Conservation (phyloP, 2,888 invertebrate genomes). For the Autographa pulchrina region DNA sequence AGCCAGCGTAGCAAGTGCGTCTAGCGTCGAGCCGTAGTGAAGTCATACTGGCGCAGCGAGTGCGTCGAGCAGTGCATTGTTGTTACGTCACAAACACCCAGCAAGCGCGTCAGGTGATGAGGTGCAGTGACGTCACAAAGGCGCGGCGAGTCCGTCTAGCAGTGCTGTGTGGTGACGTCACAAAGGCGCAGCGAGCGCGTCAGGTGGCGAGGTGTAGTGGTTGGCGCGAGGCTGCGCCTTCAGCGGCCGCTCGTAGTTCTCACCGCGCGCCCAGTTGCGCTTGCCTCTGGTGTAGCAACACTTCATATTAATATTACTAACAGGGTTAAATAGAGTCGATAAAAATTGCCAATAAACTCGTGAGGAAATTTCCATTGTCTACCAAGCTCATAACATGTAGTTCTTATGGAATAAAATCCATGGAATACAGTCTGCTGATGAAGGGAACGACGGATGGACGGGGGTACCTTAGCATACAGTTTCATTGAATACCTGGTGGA, state of each 20-base stretch:
- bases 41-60: conserved; percentile 41
- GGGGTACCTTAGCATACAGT: too few relatives aligned
- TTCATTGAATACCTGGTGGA: too few relatives aligned
- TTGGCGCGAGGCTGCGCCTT: conserved; percentile 69
- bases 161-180: conserved; percentile 68
- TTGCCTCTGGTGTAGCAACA: conserved; percentile 68
- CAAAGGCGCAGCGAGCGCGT: conserved; percentile 49
- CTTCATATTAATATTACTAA: not conserved
- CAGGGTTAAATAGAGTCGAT: too few relatives aligned
- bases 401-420: too few relatives aligned
- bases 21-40: conserved; percentile 57
- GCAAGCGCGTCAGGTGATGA: too few relatives aligned
- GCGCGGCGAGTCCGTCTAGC: conserved; percentile 63
- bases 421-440: too few relatives aligned
- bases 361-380: too few relatives aligned
- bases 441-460: too few relatives aligned
- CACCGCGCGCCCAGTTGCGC: conserved; percentile 68
- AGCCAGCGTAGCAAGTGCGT: conserved; percentile 51
- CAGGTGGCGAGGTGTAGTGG: conserved; percentile 79
- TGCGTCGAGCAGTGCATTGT: conserved; percentile 60
- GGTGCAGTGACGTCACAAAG: conserved; percentile 47
- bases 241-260: conserved; percentile 76
- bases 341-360: too few relatives aligned
- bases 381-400: too few relatives aligned
- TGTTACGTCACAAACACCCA: too few relatives aligned